Percentiles rank a stretch among this genome's conserved stretches.
phyloP scores from a whole-genome alignment of 2,888 invertebrate genomes.

The Eilema sororculum region DNA sequence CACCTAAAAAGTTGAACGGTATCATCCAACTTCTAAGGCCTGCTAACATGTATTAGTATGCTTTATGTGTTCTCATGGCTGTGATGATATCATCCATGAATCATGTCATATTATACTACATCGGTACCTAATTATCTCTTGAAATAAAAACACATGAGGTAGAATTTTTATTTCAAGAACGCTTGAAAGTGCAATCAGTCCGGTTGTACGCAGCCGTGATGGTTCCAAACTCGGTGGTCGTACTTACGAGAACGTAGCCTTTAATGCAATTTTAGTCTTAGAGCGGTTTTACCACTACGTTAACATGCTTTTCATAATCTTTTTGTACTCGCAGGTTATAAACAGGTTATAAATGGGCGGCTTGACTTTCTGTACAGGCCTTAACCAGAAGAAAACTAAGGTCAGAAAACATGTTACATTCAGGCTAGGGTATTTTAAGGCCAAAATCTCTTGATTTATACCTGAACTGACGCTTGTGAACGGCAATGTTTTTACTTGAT shows the following conservation, averaged over 20 bases:
- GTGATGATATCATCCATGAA: constrained; percentile 73
- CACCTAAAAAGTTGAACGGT: constrained; percentile 13
- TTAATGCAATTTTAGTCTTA: not conserved
- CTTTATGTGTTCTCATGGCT: constrained; percentile 46
- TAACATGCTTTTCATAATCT: not conserved
- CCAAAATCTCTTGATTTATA: not conserved
- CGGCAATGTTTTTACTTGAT: not conserved
- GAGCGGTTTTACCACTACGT: not conserved
- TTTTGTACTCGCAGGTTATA: not conserved
- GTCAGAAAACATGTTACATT: not conserved
- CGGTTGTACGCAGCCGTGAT: no score
- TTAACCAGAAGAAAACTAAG: not conserved
- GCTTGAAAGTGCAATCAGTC: not conserved
- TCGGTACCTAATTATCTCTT: constrained; percentile 1
- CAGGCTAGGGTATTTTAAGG: not conserved
- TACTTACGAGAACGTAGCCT: no score
- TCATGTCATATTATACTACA: constrained; percentile 58
- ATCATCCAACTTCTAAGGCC: constrained; percentile 19
- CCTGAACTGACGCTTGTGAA: not conserved
- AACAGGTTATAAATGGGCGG: not conserved
- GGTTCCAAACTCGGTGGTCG: no score
- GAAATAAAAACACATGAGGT: constrained; percentile 22
- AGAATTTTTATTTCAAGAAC: not conserved
- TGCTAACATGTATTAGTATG: constrained; percentile 44
- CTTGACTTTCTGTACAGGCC: not conserved